A percentile compares a stretch with the other conserved stretches of the same genome.
Evolutionary conservation across 2,888 invertebrate genomes (phyloP).

Genomic region (Bellardia pandia): DNA sequence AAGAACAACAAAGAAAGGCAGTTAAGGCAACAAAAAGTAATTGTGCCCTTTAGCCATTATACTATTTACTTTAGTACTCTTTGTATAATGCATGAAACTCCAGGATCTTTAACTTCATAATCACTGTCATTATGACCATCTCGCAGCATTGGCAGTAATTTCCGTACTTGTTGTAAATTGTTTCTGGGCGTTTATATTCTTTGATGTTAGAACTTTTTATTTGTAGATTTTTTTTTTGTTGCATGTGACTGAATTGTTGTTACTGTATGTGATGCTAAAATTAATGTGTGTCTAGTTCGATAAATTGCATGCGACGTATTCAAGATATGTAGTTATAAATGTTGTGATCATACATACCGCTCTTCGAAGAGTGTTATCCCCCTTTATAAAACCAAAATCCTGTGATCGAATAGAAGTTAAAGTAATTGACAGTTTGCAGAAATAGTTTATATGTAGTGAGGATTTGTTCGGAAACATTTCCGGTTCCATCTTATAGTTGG

Average conservation of each 20-base stretch:
- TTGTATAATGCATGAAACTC: slow-evolving; percentile 29
- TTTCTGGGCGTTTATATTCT: background rate
- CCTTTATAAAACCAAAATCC: too few species aligned
- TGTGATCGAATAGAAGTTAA: too few species aligned
- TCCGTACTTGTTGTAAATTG: slow-evolving; percentile 24
- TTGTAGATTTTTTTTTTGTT: background rate
- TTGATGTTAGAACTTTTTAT: background rate
- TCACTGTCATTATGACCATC: slow-evolving; percentile 15
- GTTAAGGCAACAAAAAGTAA: slow-evolving; percentile 48
- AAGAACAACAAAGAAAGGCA: background rate
- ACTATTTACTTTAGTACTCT: slow-evolving; percentile 27
- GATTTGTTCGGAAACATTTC: too few species aligned
- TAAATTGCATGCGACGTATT: too few species aligned
- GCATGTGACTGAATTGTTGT: background rate
- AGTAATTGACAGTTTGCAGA: too few species aligned
- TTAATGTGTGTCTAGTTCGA: background rate
- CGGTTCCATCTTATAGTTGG: too few species aligned
- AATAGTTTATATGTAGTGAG: too few species aligned
- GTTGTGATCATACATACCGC: too few species aligned
- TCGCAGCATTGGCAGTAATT: slow-evolving; percentile 32
- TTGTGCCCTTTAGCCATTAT: slow-evolving; percentile 64
- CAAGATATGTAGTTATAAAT: too few species aligned
- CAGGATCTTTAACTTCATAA: slow-evolving; percentile 5
- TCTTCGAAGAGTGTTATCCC: too few species aligned
- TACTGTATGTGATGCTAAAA: background rate